phyloP scores from a whole-genome alignment of 2,797 vertebrate genomes.

The Falco naumanni region DNA sequence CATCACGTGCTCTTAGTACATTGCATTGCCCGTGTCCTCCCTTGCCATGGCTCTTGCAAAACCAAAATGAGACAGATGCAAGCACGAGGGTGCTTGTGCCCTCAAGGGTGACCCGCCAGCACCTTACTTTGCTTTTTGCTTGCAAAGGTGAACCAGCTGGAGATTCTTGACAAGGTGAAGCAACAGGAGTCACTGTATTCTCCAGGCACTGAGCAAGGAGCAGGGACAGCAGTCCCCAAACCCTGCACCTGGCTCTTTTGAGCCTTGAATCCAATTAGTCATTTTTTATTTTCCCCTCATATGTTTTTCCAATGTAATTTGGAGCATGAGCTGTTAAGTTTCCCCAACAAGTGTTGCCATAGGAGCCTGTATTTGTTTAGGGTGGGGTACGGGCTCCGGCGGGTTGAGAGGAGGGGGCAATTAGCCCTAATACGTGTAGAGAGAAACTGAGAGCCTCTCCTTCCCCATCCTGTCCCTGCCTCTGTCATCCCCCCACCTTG shows the following conservation, averaged over 20 bases:
- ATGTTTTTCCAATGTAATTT: slow-evolving; percentile 73
- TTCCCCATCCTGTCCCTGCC: slow-evolving; percentile 10
- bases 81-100: not conserved
- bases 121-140: not conserved
- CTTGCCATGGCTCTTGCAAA: not conserved
- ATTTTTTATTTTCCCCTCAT: slow-evolving; percentile 64
- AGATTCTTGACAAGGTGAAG: not conserved
- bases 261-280: slow-evolving; percentile 60
- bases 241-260: slow-evolving; percentile 27
- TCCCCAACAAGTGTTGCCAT: slow-evolving; percentile 73
- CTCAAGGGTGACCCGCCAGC: not conserved
- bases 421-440: slow-evolving; percentile 71
- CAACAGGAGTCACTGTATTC: not conserved
- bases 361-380: slow-evolving; percentile 78
- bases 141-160: not conserved
- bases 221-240: not conserved
- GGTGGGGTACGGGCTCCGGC: slow-evolving; percentile 58
- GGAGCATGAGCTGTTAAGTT: slow-evolving; percentile 62
- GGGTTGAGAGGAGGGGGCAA: slow-evolving; percentile 61
- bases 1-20: rapidly evolving
- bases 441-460: slow-evolving; percentile 24
- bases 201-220: not conserved
- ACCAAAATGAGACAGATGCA: not conserved
- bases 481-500: slow-evolving; percentile 32
- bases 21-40: not conserved